phyloP scores from a whole-genome alignment of 2,113 vertebrate genomes.

The Psilopogon haemacephalus region DNA sequence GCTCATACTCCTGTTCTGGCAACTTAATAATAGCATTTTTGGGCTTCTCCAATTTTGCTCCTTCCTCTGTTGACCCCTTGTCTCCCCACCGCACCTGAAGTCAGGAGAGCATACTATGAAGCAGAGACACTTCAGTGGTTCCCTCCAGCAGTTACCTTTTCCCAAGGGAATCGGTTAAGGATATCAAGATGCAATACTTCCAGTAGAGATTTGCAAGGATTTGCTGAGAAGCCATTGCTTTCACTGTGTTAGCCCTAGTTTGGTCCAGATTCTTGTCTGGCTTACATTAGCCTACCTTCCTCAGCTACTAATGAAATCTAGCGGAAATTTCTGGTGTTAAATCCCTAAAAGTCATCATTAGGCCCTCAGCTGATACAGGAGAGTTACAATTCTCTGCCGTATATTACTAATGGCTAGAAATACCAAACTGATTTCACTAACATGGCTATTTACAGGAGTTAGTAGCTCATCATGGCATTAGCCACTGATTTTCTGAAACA shows the following conservation, averaged over 20 bases:
- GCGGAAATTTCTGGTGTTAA: neutral
- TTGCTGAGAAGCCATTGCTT: neutral
- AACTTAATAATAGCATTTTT: conserved; percentile 89
- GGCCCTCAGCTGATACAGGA: neutral
- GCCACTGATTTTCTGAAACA: neutral
- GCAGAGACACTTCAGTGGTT: neutral
- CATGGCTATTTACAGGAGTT: neutral
- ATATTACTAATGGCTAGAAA: neutral
- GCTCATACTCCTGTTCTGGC: conserved; percentile 89
- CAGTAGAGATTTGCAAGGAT: neutral
- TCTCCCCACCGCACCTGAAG: conserved; percentile 87
- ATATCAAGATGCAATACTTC: neutral
- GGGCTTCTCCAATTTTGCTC: conserved; percentile 88
- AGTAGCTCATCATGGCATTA: neutral
- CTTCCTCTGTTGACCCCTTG: conserved; percentile 90
- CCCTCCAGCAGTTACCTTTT: neutral
- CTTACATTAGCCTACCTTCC: neutral
- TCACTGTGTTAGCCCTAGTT: neutral
- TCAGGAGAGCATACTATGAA: neutral
- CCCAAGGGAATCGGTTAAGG: neutral
- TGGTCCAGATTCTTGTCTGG: neutral
- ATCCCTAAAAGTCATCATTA: neutral
- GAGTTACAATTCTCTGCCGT: neutral
- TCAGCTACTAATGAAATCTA: neutral
- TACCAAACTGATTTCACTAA: neutral